phyloP scores from a whole-genome alignment of 2,888 invertebrate genomes.

The Anoplius nigerrimus region DNA sequence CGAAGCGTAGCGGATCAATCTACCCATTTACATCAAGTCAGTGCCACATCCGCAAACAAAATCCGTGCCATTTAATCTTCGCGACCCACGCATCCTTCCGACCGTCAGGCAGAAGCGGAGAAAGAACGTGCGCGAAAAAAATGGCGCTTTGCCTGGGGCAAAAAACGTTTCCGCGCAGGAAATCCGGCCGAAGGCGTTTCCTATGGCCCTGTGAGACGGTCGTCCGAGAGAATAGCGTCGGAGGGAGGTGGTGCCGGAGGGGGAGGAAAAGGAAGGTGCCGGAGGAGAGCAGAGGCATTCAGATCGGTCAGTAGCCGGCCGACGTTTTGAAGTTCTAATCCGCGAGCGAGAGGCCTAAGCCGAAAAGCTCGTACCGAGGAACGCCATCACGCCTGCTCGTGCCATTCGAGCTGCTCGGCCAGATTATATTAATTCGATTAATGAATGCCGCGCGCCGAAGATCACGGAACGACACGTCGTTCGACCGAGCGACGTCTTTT shows the following conservation, averaged over 20 bases:
- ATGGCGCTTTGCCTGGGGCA: too few species aligned
- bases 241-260: constrained; percentile 23
- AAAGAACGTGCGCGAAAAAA: too few species aligned
- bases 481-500: too few species aligned
- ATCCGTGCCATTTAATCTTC: too few species aligned
- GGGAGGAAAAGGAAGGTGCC: constrained; percentile 33
- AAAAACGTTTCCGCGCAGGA: constrained; percentile 27
- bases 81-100: too few species aligned
- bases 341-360: constrained; percentile 59
- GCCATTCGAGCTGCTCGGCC: constrained; percentile 55
- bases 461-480: too few species aligned
- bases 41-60: too few species aligned
- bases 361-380: constrained; percentile 65
- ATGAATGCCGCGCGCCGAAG: constrained; percentile 59
- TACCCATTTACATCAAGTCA: too few species aligned
- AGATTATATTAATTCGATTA: constrained; percentile 73
- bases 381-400: constrained; percentile 72
- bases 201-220: too few species aligned
- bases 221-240: not conserved
- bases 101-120: too few species aligned
- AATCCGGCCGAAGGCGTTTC: constrained; percentile 20
- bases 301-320: constrained; percentile 47
- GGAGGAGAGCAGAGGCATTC: constrained; percentile 37
- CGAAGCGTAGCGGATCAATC: too few species aligned
- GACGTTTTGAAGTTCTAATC: constrained; percentile 61